These are phyloP conservation scores for Dermochelys coriacea DNA, from an alignment of 2,797 vertebrate genomes.

Conservation along the genomic window DNA sequence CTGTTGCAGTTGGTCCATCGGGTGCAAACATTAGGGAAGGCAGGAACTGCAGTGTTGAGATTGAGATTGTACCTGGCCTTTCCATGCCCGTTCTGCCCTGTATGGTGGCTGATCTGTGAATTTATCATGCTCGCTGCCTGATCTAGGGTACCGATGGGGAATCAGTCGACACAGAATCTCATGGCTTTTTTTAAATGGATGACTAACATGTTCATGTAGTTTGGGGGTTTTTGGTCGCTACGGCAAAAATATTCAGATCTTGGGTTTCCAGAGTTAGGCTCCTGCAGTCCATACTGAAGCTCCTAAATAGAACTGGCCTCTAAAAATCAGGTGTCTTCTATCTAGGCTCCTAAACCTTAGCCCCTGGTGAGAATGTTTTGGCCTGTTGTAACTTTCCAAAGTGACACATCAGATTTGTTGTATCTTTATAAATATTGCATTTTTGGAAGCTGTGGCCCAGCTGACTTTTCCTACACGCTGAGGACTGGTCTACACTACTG, in stretches of 20 bases:
- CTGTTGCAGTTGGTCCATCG: not conserved
- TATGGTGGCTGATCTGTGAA: accelerated
- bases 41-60: not conserved
- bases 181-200: accelerated
- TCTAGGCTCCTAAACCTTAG: not conserved
- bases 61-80: not conserved
- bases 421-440: too few species aligned
- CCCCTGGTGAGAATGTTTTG: accelerated
- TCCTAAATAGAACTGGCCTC: not conserved
- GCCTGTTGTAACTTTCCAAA: not conserved
- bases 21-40: not conserved
- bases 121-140: accelerated
- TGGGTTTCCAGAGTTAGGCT: not conserved
- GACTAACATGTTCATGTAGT: accelerated
- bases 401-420: accelerated
- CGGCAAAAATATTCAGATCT: accelerated
- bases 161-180: not conserved
- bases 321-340: not conserved
- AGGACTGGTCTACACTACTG: not conserved
- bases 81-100: accelerated
- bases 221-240: accelerated
- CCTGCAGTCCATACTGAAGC: not conserved
- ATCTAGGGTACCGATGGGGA: accelerated
- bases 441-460: not conserved
- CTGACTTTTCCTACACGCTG: accelerated